Conservation (phyloP, 2,888 invertebrate species). For the Tenthredo amoena region DNA sequence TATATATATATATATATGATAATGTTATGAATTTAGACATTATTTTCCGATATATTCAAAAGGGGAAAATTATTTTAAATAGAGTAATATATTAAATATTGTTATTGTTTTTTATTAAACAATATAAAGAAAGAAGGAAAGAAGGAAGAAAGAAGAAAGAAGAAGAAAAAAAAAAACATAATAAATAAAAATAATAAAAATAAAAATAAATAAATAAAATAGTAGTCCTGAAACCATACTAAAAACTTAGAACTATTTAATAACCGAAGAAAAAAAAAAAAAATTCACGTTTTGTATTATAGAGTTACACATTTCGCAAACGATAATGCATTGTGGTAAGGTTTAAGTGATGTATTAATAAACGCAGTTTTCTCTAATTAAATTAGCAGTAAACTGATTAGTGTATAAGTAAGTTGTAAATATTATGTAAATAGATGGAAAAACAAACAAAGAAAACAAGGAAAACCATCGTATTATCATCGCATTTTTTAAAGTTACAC, state of each 20-base stretch:
- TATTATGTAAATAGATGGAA: conserved; percentile 35
- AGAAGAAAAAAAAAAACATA: conserved; percentile 56
- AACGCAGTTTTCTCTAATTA: conserved; percentile 37
- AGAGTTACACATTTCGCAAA: conserved; percentile 19
- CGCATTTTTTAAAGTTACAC: conserved; percentile 30
- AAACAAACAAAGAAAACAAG: background rate
- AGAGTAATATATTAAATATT: conserved; percentile 12
- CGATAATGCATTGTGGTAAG: conserved; percentile 7
- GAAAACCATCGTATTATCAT: background rate
- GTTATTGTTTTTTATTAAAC: conserved; percentile 12
- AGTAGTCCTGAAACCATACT: conserved; percentile 55
- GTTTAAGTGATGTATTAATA: conserved; percentile 4
- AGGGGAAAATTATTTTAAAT: conserved; percentile 39
- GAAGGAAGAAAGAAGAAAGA: conserved; percentile 56
- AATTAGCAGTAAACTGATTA: conserved; percentile 28
- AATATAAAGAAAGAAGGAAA: conserved; percentile 21
- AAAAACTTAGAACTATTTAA: conserved; percentile 49
- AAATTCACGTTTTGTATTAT: conserved; percentile 48
- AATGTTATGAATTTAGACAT: background rate
- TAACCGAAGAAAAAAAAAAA: conserved; percentile 20
- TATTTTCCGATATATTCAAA: conserved; percentile 41
- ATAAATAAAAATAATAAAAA: conserved; percentile 53
- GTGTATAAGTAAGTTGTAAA: conserved; percentile 18
- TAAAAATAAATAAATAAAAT: conserved; percentile 55
- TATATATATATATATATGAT: background rate